Evolutionary conservation across 2,888 invertebrate genomes (phyloP), one percentile per base, ranked within the genome.

Genomic region (Villa cingulata): DNA sequence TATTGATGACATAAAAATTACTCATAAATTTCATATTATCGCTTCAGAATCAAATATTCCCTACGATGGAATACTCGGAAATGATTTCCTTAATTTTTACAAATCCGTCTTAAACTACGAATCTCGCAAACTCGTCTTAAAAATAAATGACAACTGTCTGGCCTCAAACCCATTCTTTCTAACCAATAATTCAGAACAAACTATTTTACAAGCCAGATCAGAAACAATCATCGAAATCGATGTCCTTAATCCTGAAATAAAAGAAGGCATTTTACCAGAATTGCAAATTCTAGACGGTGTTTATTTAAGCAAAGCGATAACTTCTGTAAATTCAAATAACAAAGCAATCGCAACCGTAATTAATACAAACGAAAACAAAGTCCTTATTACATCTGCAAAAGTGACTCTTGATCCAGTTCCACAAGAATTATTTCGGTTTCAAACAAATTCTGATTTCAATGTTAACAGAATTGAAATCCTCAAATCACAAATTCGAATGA

Each of bases 401-500:
- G 34, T 32, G 7, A 15, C 20, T 10, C 23, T 41, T 23, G 7
- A 7, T 14, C 27, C 41, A 20, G 12, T 41, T 23, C 23, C 41
- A 5, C 14, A 41, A 16, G 12, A 41, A 1, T n/a, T 23, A 41
- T 41, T 6, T 23, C 14, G 1, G n/a, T 41, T 41, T n/a, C 1
- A 34, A 19, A 34, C 17, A 10, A 34, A 14, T 15, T 10, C 19
- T 9, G 17, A 34, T 17, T 34, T 17, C 23, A 43, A 19, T 9
- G 7, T 43, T 12, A n/a, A 43, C 37, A 20, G 39, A 1, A 37
- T 6, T 15, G 15, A 16, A 17, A 1, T 37, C 1, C 14, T 49
- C 9, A n/a, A 38, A 42, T 16, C 41, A 10, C 27, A 43, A 43
- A 18, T 53, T 17, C 46, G 50, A 37, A 32, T 45, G 19, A 46